Evolutionary conservation across 2,797 vertebrate genomes (phyloP).

Genomic region (Onychomys torridus): DNA sequence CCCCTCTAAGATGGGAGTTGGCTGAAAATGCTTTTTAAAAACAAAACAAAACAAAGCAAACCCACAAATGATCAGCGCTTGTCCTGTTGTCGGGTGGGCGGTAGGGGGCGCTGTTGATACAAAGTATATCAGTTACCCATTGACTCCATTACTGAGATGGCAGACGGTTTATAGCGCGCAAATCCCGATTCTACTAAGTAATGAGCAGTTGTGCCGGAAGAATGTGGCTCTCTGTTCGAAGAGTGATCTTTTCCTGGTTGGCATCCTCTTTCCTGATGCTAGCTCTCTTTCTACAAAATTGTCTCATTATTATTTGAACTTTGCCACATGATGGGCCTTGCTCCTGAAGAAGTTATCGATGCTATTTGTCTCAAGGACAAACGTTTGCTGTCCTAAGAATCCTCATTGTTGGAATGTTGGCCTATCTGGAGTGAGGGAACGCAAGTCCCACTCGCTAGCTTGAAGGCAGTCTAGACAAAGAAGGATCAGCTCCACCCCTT

Average conservation of each 20-base stretch:
- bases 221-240: neutral
- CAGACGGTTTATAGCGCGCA: neutral
- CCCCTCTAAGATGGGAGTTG: slow-evolving; percentile 14
- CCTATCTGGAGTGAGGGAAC: neutral
- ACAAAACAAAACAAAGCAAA: neutral
- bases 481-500: neutral
- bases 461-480: neutral
- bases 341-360: slow-evolving; percentile 9
- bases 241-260: slow-evolving; percentile 42
- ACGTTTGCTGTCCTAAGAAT: neutral
- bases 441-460: neutral
- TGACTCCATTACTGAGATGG: neutral
- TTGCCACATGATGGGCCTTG: neutral
- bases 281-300: slow-evolving; percentile 15
- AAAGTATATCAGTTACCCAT: neutral
- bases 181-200: neutral
- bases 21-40: slow-evolving; percentile 27
- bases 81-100: neutral
- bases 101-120: slow-evolving; percentile 72
- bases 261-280: neutral
- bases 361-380: neutral
- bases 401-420: neutral
- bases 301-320: neutral
- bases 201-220: neutral
- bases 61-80: neutral